Evolutionary conservation across 2,888 invertebrate genomes (phyloP), one percentile per base, ranked within the genome.

Genomic region (Cryptosula pallasiana): DNA sequence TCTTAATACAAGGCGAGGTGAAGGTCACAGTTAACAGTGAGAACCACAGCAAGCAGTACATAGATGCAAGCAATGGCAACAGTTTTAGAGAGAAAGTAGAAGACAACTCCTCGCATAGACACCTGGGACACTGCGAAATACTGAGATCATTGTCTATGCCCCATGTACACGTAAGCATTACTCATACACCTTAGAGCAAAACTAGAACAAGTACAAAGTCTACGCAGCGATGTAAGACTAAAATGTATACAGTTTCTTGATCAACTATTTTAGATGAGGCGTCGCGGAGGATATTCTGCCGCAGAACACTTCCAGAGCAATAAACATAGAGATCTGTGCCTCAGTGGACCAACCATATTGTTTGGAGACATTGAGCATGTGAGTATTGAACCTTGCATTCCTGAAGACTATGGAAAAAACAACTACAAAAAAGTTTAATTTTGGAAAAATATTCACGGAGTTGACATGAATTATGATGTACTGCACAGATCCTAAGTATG

Each of bases 281-380:
- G 70, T n/a, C n/a, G 36, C 20, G 45, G 55, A 29, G 70, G 70
- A 2, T 70, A 70, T 45, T 23, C 13, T 54, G 70, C 25, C 13
- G 70, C 70, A 3, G 70, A 70, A 45, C 35, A 9, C 45, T 54
- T 27, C 27, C 55, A 70, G 16, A 36, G 23, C 25, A 36, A 54
- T 23, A 20, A 23, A 29, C 70, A 70, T 16, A n/a, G 55, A 23
- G 32, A 70, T 32, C 25, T 70, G 45, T 70, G 70, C 45, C 45
- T 70, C 3, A 54, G 36, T 36, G 36, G 45, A 36, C 45, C 36
- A 25, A 54, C 45, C 25, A 54, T 54, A 2, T 27, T 36, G 45
- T 36, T 70, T 54, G 70, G 70, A 36, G 70, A 70, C 16, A 3
- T 70, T n/a, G 70, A 70, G 70, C 70, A 70, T 54, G 70, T 63